These are phyloP conservation scores for Gila robusta DNA, from an alignment of 2,797 vertebrate species.

Conservation along the genomic window DNA sequence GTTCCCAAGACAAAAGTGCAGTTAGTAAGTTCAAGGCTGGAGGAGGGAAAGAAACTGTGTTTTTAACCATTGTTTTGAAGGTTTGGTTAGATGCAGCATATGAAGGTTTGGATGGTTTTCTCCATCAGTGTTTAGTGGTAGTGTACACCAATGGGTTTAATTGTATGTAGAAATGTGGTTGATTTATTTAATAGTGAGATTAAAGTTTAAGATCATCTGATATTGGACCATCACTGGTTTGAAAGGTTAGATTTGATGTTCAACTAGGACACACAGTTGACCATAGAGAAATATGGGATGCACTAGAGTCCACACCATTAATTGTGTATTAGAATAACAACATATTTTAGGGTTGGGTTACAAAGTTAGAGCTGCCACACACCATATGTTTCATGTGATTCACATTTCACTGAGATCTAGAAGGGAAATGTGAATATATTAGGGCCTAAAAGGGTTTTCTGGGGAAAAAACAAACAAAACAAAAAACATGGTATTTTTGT, in stretches of 20 bases:
- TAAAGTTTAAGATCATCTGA: slow-evolving; percentile 29
- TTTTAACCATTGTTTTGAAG: slow-evolving; percentile 8
- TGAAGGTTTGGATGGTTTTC: slow-evolving; percentile 14
- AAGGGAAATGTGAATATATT: not conserved
- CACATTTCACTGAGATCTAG: slow-evolving; percentile 1
- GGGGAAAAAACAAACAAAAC: slow-evolving; percentile 12
- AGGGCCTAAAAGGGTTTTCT: slow-evolving; percentile 30
- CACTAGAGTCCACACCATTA: not conserved
- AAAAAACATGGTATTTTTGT: slow-evolving; percentile 61
- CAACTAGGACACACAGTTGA: not conserved
- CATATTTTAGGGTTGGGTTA: not conserved
- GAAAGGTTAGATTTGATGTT: slow-evolving; percentile 12
- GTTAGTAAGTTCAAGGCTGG: slow-evolving; percentile 28
- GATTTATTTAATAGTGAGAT: slow-evolving; percentile 15
- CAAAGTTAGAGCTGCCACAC: not conserved
- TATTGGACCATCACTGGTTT: slow-evolving; percentile 26
- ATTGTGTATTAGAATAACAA: not conserved
- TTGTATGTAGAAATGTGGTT: slow-evolving; percentile 39
- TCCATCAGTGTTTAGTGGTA: slow-evolving; percentile 19
- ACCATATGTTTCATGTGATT: slow-evolving; percentile 2
- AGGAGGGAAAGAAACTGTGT: not conserved
- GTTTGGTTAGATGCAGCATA: slow-evolving; percentile 11
- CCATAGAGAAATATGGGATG: not conserved
- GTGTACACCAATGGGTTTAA: slow-evolving; percentile 16
- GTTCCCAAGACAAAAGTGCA: slow-evolving; percentile 23